phyloP scores from a whole-genome alignment of 2,797 vertebrate genomes.

The Coluber constrictor region DNA sequence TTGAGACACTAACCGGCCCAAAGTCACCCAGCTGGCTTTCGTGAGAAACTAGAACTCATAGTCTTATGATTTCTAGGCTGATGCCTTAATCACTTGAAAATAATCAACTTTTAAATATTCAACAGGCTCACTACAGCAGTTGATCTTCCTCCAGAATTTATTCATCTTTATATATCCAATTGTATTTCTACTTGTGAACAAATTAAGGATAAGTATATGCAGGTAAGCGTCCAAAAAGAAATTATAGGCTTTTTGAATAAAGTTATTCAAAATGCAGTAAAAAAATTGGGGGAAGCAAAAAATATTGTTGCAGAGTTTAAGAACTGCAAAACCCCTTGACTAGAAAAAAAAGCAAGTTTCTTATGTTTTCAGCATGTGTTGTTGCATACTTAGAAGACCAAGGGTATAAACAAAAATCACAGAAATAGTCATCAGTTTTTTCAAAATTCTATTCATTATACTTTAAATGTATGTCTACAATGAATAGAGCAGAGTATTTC shows the following conservation, averaged over 20 bases:
- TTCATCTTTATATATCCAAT: conserved; percentile 99
- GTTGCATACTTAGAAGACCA: not conserved
- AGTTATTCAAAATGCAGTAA: not conserved
- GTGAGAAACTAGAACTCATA: not conserved
- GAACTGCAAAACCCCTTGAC: not conserved
- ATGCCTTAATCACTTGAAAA: not conserved
- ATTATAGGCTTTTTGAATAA: not conserved
- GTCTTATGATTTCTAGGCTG: not conserved
- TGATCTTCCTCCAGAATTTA: conserved; percentile 96
- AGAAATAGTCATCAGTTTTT: not conserved
- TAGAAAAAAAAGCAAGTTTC: not conserved
- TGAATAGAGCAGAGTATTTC: not conserved
- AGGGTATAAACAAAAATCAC: not conserved
- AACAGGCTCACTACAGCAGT: conserved; percentile 94
- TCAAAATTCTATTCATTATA: not conserved
- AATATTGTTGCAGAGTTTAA: not conserved
- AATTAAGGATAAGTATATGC: conserved; percentile 99
- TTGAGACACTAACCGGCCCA: not conserved
- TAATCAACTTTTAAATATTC: conserved; percentile 38
- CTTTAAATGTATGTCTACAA: not conserved
- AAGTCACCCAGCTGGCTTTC: not conserved
- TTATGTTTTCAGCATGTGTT: not conserved
- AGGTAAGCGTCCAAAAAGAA: conserved; percentile 74
- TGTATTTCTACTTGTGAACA: conserved; percentile 99
- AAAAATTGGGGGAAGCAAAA: not conserved